Conservation (phyloP, 2,797 vertebrate genomes). For the Acridotheres tristis region DNA sequence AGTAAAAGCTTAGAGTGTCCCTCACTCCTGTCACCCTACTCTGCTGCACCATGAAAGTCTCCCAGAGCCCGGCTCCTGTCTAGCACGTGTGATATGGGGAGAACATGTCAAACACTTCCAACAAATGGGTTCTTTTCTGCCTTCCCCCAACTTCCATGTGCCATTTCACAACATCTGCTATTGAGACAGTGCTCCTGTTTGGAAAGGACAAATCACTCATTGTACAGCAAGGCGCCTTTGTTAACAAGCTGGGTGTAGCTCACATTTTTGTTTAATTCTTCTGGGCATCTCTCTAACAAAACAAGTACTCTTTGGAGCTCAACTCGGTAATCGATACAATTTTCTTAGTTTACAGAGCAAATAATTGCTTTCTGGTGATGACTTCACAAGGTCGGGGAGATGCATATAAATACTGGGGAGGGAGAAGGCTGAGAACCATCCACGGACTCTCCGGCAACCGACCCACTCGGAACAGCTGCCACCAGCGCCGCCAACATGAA, state of each 20-base stretch:
- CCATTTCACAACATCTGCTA: conserved; percentile 46
- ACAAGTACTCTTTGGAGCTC: conserved; percentile 34
- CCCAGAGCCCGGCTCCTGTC: not conserved
- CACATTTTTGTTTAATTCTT: conserved; percentile 54
- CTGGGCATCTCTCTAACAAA: conserved; percentile 52
- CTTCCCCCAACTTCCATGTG: not conserved
- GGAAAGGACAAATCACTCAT: conserved; percentile 51
- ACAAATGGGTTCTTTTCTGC: not conserved
- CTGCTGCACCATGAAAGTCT: not conserved
- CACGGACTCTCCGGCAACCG: not conserved
- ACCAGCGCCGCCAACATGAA: not conserved
- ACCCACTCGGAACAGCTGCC: not conserved
- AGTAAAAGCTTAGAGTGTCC: not conserved
- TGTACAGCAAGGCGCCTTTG: conserved; percentile 48
- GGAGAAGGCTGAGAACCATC: not conserved
- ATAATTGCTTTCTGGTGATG: conserved; percentile 52
- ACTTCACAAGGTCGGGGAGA: conserved; percentile 4
- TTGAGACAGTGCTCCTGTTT: conserved; percentile 49
- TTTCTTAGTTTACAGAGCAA: conserved; percentile 60
- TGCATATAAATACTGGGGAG: not conserved
- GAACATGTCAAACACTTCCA: not conserved
- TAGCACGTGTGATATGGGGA: not conserved
- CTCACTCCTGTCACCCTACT: not conserved
- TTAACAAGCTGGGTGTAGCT: conserved; percentile 59
- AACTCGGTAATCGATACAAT: conserved; percentile 49